phyloP scores from a whole-genome alignment of 2,888 invertebrate genomes.

The Saturnia japonica region DNA sequence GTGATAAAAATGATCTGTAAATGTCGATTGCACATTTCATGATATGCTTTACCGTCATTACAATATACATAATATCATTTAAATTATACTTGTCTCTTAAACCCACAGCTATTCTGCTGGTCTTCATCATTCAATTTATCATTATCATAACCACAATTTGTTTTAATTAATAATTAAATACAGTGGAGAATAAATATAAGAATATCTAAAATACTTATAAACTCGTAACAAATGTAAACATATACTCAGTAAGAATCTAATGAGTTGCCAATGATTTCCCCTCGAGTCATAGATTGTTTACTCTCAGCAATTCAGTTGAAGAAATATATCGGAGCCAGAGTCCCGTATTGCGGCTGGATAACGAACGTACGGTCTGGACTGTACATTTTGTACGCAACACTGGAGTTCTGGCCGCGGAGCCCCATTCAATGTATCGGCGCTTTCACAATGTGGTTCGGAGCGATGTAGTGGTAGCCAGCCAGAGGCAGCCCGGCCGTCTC shows the following conservation, averaged over 20 bases:
- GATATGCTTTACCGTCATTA: conserved; percentile 21
- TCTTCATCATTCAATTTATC: conserved; percentile 42
- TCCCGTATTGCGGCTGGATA: conserved; percentile 60
- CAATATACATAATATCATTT: conserved; percentile 41
- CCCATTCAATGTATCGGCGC: conserved; percentile 92
- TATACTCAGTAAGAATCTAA: conserved; percentile 67
- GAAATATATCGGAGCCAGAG: conserved; percentile 71
- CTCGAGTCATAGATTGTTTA: conserved; percentile 54
- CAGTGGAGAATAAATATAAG: conserved; percentile 85
- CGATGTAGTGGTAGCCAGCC: conserved; percentile 95
- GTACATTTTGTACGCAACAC: conserved; percentile 53
- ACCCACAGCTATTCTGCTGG: conserved; percentile 21
- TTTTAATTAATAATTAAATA: conserved; percentile 64
- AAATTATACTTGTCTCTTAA: conserved; percentile 37
- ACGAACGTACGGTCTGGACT: conserved; percentile 45
- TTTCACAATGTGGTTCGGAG: conserved; percentile 96
- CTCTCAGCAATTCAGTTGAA: conserved; percentile 64
- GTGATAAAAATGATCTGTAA: conserved; percentile 58
- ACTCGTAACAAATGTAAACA: conserved; percentile 83
- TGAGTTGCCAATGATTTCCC: conserved; percentile 64
- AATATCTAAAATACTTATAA: conserved; percentile 87
- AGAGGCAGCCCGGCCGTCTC: conserved; percentile 95
- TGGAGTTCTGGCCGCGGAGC: conserved; percentile 63
- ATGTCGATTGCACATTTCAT: conserved; percentile 39
- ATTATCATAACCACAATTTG: conserved; percentile 45